Evolutionary conservation across 2,888 invertebrate species (phyloP).

Genomic region (Dusona sp.): DNA sequence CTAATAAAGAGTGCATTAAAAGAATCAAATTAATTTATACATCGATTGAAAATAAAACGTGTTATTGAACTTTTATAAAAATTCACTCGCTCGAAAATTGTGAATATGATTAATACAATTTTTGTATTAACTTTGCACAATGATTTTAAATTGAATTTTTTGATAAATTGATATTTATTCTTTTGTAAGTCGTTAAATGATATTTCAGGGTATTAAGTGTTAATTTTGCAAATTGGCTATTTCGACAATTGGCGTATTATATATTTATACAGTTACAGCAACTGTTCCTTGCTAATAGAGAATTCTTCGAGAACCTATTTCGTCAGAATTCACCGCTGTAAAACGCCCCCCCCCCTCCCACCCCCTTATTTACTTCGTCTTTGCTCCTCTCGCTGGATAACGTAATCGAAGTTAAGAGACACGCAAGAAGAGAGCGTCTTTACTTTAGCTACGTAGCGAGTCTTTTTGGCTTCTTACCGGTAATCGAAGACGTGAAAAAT

Average conservation of each 20-base stretch:
- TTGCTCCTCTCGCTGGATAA: constrained; percentile 54
- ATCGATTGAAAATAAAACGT: not conserved
- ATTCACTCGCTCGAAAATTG: not conserved
- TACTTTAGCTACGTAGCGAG: constrained; percentile 3
- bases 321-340: constrained; percentile 60
- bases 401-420: constrained; percentile 71
- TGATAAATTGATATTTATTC: not conserved
- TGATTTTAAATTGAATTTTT: not conserved
- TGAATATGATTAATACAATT: not conserved
- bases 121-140: not conserved
- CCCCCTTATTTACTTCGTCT: not conserved
- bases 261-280: constrained; percentile 36
- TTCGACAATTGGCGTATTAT: constrained; percentile 40
- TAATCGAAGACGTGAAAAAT: not conserved
- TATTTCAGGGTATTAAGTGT: constrained; percentile 32
- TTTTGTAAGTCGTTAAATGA: constrained; percentile 2
- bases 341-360: constrained; percentile 40
- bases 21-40: not conserved
- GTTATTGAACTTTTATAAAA: no score
- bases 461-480: constrained; percentile 15
- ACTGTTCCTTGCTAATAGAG: constrained; percentile 55
- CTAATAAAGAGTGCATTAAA: not conserved
- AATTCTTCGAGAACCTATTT: constrained; percentile 66
- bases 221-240: constrained; percentile 40
- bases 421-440: constrained; percentile 72